Percentiles rank a stretch among this genome's conserved stretches.
Conservation (phyloP, 2,113 vertebrate genomes). For the Chloebia gouldiae region DNA sequence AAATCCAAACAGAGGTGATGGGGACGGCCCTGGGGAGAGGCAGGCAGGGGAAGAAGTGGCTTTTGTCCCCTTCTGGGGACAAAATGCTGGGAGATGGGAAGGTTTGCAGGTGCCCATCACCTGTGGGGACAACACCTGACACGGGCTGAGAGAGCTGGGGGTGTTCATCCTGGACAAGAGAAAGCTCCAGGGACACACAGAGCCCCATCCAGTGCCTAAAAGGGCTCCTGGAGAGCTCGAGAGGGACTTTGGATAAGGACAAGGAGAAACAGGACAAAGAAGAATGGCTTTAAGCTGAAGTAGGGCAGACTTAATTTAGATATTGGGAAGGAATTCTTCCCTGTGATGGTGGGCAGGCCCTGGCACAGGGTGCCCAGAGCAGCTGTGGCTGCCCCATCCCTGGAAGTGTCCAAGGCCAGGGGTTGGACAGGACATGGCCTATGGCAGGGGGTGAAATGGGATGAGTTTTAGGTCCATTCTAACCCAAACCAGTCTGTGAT, state of each 20-base stretch:
- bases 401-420: not conserved
- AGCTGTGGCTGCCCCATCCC: not conserved
- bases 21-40: not conserved
- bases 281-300: not conserved
- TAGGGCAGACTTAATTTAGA: not conserved
- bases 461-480: not conserved
- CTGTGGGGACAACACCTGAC: not conserved
- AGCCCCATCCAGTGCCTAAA: not conserved
- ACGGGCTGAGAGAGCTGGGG: not conserved
- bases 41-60: not conserved
- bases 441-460: not conserved
- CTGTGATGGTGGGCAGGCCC: not conserved
- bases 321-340: not conserved
- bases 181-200: not conserved
- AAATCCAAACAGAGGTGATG: not conserved
- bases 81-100: not conserved
- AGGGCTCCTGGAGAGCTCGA: not conserved
- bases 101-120: fast-evolving
- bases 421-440: not conserved
- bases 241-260: not conserved
- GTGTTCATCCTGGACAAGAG: not conserved
- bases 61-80: not conserved
- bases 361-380: no score
- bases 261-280: not conserved
- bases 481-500: not conserved